A percentile compares a stretch with the other conserved stretches of the same genome.
Evolutionary conservation across 2,113 vertebrate genomes (phyloP).

Genomic region (Hydrolagus affinis): DNA sequence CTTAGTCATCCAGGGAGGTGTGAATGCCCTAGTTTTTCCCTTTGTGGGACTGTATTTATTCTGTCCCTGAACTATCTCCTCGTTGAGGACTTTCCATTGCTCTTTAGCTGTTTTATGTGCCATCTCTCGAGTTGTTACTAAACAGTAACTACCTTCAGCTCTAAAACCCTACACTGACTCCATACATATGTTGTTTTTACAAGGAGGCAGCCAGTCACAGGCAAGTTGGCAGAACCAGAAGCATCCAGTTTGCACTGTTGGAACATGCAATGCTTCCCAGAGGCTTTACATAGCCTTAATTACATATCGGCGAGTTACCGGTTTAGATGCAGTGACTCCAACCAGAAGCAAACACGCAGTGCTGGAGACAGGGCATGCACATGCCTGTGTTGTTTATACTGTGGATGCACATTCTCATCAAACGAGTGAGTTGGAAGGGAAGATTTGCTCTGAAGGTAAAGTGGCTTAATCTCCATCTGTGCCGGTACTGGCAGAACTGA

Average conservation of each 20-base stretch:
- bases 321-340: not conserved
- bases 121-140: not conserved
- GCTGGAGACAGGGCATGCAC: not conserved
- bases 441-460: conserved; percentile 5
- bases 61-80: too few relatives aligned
- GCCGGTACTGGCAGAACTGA: not conserved
- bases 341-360: not conserved
- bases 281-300: conserved; percentile 2
- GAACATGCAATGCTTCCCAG: not conserved
- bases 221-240: not conserved
- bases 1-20: too few relatives aligned
- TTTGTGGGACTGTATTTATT: too few relatives aligned
- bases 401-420: not conserved
- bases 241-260: not conserved
- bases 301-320: not conserved
- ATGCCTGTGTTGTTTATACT: conserved; percentile 14
- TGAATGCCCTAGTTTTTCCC: too few relatives aligned
- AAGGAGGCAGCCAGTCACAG: not conserved
- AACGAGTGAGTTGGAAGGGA: not conserved
- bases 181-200: too few relatives aligned
- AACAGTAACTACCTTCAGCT: too few relatives aligned
- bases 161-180: not conserved
- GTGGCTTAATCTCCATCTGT: not conserved
- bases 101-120: too few relatives aligned
- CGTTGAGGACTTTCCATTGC: too few relatives aligned